These are phyloP conservation scores for Eciton burchellii DNA, from an alignment of 1,140 invertebrate species.

Conservation along the genomic window DNA sequence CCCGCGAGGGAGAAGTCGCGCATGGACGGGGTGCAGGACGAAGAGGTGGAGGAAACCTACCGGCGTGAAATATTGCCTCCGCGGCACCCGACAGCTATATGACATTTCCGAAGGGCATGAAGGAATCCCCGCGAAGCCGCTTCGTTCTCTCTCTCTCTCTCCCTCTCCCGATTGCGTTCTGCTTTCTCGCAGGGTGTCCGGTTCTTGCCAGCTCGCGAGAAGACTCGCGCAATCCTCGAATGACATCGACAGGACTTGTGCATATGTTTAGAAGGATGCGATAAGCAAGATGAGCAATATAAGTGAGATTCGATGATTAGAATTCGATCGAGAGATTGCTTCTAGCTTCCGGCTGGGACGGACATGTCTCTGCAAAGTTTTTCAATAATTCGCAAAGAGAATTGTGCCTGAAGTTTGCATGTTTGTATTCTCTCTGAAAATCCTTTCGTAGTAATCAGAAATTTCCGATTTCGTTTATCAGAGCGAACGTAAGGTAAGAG, in stretches of 20 bases:
- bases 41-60: constrained; percentile 50
- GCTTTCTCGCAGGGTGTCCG: constrained; percentile 16
- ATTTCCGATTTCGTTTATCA: neutral
- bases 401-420: neutral
- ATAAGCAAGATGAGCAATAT: neutral
- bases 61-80: constrained; percentile 77
- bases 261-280: neutral
- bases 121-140: constrained; percentile 71
- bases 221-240: neutral
- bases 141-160: constrained; percentile 11
- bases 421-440: neutral
- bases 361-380: no score
- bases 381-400: no score
- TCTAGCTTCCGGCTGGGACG: no score
- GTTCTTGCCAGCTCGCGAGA: neutral
- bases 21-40: neutral
- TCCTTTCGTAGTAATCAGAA: neutral
- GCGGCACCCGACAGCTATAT: constrained; percentile 82
- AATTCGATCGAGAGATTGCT: no score
- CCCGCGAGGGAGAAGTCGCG: constrained; percentile 49
- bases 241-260: neutral
- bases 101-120: constrained; percentile 83
- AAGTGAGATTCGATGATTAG: neutral
- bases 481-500: neutral
- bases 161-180: neutral